Percentiles rank a stretch among this genome's conserved stretches.
phyloP scores from a whole-genome alignment of 2,797 vertebrate genomes.

The Arctocebus calabarensis region DNA sequence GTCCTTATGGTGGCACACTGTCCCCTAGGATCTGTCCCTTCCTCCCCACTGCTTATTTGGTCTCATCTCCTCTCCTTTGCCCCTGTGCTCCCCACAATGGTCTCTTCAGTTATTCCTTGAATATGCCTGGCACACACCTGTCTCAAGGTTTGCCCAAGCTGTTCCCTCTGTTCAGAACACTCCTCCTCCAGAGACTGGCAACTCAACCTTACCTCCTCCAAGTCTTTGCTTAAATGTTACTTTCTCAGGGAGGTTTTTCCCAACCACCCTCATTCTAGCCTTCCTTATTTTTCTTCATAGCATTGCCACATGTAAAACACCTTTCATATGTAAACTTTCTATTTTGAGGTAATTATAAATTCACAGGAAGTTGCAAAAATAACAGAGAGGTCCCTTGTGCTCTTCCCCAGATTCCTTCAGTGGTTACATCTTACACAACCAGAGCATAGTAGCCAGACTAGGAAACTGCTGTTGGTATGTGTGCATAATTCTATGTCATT shows the following conservation, averaged over 20 bases:
- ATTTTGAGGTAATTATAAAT: constrained; percentile 31
- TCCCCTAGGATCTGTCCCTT: background rate
- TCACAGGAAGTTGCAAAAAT: constrained; percentile 14
- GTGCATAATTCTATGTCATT: background rate
- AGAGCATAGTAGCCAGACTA: background rate
- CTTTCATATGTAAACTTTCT: constrained; percentile 11
- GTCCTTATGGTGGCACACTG: background rate
- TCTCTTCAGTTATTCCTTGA: background rate
- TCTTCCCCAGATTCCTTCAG: background rate
- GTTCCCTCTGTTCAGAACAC: background rate
- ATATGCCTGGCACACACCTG: background rate
- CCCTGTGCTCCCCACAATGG: background rate
- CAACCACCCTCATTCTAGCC: background rate
- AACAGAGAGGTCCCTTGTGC: background rate
- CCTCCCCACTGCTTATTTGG: background rate
- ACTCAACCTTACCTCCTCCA: background rate
- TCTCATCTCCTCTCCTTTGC: background rate
- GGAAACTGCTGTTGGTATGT: background rate
- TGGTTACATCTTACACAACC: background rate
- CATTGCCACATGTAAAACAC: background rate
- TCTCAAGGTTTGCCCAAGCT: background rate
- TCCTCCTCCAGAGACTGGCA: background rate
- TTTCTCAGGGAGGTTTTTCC: background rate
- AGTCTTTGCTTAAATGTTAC: background rate
- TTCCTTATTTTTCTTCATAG: background rate